These are phyloP conservation scores for Trachymyrmex cornetzi DNA, from an alignment of 1,140 invertebrate species.

Conservation along the genomic window DNA sequence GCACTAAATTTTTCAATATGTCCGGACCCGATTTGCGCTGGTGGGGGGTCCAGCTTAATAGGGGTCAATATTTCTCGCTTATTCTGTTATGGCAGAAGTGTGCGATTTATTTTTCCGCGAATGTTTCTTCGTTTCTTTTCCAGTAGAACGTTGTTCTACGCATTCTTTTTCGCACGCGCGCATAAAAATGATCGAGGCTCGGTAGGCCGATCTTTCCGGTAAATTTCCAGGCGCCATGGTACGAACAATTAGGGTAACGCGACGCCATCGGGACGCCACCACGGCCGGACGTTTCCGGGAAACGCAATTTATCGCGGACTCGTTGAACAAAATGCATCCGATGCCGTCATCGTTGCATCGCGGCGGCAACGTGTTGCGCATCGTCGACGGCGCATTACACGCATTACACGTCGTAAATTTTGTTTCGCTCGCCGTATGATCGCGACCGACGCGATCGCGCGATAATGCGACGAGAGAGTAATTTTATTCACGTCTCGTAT, in stretches of 20 bases:
- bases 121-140: not conserved
- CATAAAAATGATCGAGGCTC: not conserved
- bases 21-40: too few species aligned
- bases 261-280: constrained; percentile 34
- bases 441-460: constrained; percentile 39
- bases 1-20: too few species aligned
- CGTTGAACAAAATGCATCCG: constrained; percentile 26
- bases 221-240: constrained; percentile 60
- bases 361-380: not conserved
- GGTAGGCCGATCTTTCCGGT: constrained; percentile 48
- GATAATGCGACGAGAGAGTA: constrained; percentile 63
- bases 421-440: constrained; percentile 43
- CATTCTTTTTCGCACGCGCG: not conserved
- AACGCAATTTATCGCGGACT: constrained; percentile 64
- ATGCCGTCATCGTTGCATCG: constrained; percentile 11
- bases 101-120: not conserved
- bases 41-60: too few species aligned
- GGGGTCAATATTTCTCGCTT: too few species aligned
- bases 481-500: constrained; percentile 67
- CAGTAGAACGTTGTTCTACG: not conserved
- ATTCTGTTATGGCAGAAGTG: not conserved
- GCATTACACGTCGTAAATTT: constrained; percentile 61
- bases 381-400: constrained; percentile 33
- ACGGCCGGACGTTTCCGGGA: constrained; percentile 28
- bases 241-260: constrained; percentile 60